Evolutionary conservation across 2,113 vertebrate species (phyloP).

Genomic region (Crypturellus undulatus): DNA sequence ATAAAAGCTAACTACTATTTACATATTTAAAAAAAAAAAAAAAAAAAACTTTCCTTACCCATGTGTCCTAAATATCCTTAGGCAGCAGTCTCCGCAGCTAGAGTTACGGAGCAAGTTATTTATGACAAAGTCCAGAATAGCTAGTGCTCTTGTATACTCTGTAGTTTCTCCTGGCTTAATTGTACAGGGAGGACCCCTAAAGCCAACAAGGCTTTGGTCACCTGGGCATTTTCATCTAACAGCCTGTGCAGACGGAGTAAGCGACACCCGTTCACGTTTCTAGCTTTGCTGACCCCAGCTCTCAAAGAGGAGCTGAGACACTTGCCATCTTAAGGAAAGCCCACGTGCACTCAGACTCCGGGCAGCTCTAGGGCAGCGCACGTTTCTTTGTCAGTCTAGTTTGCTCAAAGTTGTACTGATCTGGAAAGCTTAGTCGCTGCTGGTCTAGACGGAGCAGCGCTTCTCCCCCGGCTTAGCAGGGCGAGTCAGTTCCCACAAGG

Average conservation of each 20-base stretch:
- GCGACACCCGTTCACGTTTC: neutral
- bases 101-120: constrained; percentile 27
- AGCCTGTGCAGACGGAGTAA: neutral
- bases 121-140: constrained; percentile 27
- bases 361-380: neutral
- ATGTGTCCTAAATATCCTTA: neutral
- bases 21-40: constrained; percentile 22
- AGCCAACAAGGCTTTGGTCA: constrained; percentile 31
- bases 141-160: neutral
- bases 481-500: neutral
- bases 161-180: constrained; percentile 42
- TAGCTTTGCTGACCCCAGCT: neutral
- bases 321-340: neutral
- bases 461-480: neutral
- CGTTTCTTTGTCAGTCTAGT: too few species aligned
- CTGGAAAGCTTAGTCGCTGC: neutral
- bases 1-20: neutral
- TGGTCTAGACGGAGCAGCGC: neutral
- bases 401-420: neutral
- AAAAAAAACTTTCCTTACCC: neutral
- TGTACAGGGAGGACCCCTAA: neutral
- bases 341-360: neutral
- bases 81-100: neutral
- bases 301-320: neutral
- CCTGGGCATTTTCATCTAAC: neutral